phyloP scores from a whole-genome alignment of 2,113 vertebrate species.

The Carassius auratus region DNA sequence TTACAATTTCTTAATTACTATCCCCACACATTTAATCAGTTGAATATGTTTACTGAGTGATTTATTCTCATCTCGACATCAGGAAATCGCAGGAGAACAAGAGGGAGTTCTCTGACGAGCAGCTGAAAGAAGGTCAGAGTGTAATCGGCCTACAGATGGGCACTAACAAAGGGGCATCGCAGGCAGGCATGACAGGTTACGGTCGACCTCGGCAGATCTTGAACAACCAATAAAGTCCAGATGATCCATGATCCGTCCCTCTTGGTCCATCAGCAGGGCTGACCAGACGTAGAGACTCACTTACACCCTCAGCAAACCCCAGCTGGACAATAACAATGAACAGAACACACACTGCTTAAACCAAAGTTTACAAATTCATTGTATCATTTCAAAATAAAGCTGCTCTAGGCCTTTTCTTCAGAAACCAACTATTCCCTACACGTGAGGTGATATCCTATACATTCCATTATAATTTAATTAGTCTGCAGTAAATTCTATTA shows the following conservation, averaged over 20 bases:
- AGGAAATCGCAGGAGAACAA: conserved; percentile 95
- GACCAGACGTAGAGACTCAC: conserved; percentile 45
- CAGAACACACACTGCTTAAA: conserved; percentile 52
- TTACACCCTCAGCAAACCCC: conserved; percentile 54
- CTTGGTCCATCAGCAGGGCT: conserved; percentile 43
- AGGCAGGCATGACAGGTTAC: conserved; percentile 92
- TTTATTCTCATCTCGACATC: conserved; percentile 42
- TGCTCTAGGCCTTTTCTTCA: not conserved
- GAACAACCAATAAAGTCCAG: conserved; percentile 61
- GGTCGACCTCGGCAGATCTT: conserved; percentile 90
- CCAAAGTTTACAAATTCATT: conserved; percentile 1
- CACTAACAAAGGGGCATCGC: conserved; percentile 89
- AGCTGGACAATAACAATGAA: conserved; percentile 70
- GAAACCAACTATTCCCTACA: not conserved
- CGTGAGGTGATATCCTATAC: not conserved
- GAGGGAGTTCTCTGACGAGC: conserved; percentile 89
- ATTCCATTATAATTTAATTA: conserved; percentile 28
- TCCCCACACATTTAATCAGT: not conserved
- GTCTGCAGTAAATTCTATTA: conserved; percentile 5
- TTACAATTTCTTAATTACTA: not conserved
- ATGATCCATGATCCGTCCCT: not conserved
- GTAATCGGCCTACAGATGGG: conserved; percentile 97
- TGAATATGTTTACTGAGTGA: not conserved
- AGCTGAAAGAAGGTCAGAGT: conserved; percentile 88
- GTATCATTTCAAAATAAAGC: not conserved